Evolutionary conservation across 2,113 vertebrate species (phyloP).

Genomic region (Tenebrosternarchus preto): DNA sequence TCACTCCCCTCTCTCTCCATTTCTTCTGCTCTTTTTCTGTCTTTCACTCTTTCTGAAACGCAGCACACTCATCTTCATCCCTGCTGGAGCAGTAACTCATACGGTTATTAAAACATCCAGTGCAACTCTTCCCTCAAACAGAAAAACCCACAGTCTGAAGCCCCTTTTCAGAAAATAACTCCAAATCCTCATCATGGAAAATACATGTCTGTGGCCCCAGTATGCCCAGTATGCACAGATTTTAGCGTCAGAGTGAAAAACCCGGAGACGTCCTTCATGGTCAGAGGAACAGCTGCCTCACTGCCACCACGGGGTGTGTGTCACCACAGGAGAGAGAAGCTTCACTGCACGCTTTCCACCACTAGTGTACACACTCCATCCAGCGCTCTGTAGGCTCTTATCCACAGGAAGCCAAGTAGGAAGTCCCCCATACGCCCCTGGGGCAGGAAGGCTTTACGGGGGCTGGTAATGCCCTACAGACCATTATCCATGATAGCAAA

Average conservation of each 20-base stretch:
- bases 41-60: not conserved
- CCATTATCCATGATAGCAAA: constrained; percentile 63
- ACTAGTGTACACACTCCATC: too few relatives aligned
- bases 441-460: constrained; percentile 58
- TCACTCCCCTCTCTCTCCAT: not conserved
- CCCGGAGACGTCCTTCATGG: constrained; percentile 3
- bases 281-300: constrained; percentile 32
- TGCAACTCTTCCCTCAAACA: too few relatives aligned
- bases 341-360: not conserved
- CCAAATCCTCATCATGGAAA: not conserved
- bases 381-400: too few relatives aligned
- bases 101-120: too few relatives aligned
- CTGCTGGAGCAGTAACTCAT: too few relatives aligned
- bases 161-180: too few relatives aligned
- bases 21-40: not conserved
- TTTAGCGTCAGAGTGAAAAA: too few relatives aligned
- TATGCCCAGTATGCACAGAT: not conserved
- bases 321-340: not conserved
- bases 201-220: not conserved
- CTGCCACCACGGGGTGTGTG: constrained; percentile 2
- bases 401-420: too few relatives aligned
- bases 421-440: constrained; percentile 6
- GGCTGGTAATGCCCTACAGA: constrained; percentile 42
- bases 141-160: too few relatives aligned
- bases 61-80: not conserved